Evolutionary conservation across 2,797 vertebrate species (phyloP).

Genomic region (Betta splendens): DNA sequence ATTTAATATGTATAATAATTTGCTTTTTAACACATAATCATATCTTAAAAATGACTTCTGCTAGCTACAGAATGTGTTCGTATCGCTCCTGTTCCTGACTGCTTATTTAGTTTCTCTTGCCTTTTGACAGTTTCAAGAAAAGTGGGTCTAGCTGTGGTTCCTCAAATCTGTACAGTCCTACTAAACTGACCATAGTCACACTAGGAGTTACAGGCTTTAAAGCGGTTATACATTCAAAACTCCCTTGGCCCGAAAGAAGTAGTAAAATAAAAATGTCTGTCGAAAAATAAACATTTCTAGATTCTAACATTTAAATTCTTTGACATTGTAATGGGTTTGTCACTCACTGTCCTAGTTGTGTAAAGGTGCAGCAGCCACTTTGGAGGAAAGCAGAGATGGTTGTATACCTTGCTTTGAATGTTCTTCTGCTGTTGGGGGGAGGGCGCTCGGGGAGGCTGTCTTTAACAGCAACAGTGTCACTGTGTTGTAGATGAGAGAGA

Average conservation of each 20-base stretch:
- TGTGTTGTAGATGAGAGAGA: conserved; percentile 95
- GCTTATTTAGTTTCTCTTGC: background rate
- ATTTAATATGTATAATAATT: no score
- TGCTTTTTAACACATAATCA: no score
- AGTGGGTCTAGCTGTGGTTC: background rate
- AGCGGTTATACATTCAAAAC: background rate
- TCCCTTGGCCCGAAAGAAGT: background rate
- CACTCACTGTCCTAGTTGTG: background rate
- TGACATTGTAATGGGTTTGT: background rate
- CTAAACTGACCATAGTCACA: conserved; percentile 5
- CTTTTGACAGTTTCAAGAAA: background rate
- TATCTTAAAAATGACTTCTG: no score
- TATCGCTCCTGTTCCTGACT: background rate
- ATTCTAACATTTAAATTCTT: no score
- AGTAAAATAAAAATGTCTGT: background rate
- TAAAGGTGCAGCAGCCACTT: conserved; percentile 16
- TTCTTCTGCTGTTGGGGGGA: conserved; percentile 59
- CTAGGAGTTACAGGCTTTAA: background rate
- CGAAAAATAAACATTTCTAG: background rate
- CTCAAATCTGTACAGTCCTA: background rate
- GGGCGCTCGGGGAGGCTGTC: conserved; percentile 85
- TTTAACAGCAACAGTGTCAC: conserved; percentile 93
- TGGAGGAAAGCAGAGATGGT: conserved; percentile 29
- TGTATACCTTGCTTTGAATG: conserved; percentile 66
- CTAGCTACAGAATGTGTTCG: no score